Base-by-base conservation (phyloP, 2,113 vertebrate species). In the Podarcis muralis region DNA sequence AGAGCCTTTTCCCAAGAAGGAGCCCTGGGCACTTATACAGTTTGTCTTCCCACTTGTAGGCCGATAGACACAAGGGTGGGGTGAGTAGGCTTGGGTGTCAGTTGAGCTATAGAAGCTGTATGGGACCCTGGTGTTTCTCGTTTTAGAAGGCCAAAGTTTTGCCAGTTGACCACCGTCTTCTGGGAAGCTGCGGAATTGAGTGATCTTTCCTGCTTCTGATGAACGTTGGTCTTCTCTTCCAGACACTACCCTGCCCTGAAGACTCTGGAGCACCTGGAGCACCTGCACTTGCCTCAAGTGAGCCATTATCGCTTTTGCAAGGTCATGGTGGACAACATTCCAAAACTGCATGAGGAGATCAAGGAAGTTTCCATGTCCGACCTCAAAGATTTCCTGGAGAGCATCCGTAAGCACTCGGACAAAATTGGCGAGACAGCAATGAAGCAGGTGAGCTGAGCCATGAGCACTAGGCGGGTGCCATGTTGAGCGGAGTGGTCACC, bases 351-450 rank as follows among this genome's bases (percentile, higher is more conserved):
- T 2, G 94, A 97, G 0, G 98, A 98, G 93, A 99, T 99, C 95
- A 97, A 97, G 27, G 99, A 99, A 65, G 98, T 98, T 25, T 99
- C 99, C 94, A 99, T 99, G 98, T 98, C 97, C 1, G 98, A 99
- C 94, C 98, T 99, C 65, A 98, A 98, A 90, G 99, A 99, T 94
- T 99, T 99, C 95, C 96, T 99, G 97, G 99, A 99, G 96, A 99
- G 98, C 92, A 99, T 99, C 95, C 98, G 99, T 43, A 99, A 99
- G 88, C 99, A 99, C 96, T 99, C 99, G 0, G 98, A 99, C 94
- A 98, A 97, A 96, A 99, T 99, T 1, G 99, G 99, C 11, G 98
- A 99, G 97, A 98, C 98, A 0, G 98, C 99, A n/a, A 99, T 99
- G 97, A 98, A 97, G 23, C 98, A 99, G 98, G 98, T 99, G 95